Evolutionary conservation across 2,113 vertebrate species (phyloP).

Genomic region (Lagopus leucura): DNA sequence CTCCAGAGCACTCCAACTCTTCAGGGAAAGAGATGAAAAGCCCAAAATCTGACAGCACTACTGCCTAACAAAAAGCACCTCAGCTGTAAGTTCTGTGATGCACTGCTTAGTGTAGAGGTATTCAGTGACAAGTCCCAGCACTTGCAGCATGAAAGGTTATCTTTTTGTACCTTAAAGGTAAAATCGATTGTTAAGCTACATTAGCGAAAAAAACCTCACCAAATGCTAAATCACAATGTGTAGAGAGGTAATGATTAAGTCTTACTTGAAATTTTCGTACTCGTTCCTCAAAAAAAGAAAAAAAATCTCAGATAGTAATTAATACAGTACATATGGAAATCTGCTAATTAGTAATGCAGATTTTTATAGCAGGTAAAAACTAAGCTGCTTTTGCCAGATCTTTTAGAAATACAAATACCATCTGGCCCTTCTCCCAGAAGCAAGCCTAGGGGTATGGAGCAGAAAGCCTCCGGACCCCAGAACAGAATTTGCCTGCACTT

Average conservation of each 20-base stretch:
- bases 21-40: not conserved
- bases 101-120: not conserved
- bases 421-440: not conserved
- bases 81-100: not conserved
- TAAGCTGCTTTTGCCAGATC: not conserved
- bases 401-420: not conserved
- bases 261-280: not conserved
- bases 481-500: not conserved
- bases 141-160: not conserved
- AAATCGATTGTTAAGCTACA: not conserved
- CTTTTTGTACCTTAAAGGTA: not conserved
- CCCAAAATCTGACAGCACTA: not conserved
- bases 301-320: not conserved
- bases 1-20: not conserved
- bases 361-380: not conserved
- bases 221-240: not conserved
- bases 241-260: not conserved
- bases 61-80: not conserved
- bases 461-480: not conserved
- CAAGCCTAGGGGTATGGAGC: not conserved
- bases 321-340: not conserved
- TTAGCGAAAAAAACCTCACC: not conserved
- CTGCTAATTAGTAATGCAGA: not conserved
- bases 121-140: not conserved
- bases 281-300: not conserved